Evolutionary conservation across 1,140 invertebrate genomes (phyloP).

Genomic region (Cherax destructor): DNA sequence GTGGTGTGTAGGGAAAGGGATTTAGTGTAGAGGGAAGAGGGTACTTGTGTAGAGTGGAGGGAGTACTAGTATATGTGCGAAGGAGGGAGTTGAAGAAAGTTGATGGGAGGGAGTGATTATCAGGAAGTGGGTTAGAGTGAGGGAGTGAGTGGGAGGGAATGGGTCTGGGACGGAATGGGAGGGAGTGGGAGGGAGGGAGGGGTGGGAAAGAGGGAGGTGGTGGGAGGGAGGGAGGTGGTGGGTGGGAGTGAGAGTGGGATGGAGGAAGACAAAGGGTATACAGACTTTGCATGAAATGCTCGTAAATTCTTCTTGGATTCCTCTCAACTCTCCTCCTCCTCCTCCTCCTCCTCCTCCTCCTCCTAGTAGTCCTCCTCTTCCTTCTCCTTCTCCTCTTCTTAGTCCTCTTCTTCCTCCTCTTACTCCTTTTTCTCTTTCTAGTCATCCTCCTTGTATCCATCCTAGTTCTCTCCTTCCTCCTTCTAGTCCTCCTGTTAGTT

Average conservation of each 20-base stretch:
- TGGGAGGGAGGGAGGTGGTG: neutral
- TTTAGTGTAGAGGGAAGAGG: neutral
- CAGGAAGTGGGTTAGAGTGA: no score
- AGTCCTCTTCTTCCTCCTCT: neutral
- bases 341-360: neutral
- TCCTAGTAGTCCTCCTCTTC: neutral
- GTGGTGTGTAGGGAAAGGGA: neutral
- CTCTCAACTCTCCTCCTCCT: conserved; percentile 20
- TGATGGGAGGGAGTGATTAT: no score
- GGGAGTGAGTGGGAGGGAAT: no score
- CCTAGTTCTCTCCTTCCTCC: neutral
- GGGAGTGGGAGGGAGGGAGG: no score
- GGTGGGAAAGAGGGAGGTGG: neutral
- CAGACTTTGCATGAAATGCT: conserved; percentile 48
- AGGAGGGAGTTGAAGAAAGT: no score
- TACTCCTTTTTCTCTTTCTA: neutral
- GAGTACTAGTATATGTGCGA: no score
- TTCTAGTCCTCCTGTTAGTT: no score
- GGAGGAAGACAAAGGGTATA: conserved; percentile 33
- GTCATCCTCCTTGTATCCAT: neutral
- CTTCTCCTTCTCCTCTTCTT: neutral
- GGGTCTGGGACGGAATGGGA: no score
- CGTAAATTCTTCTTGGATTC: conserved; percentile 47
- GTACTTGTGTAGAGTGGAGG: neutral
- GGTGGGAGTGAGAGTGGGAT: neutral